Evolutionary conservation across 2,888 invertebrate species (phyloP), one percentile per base, ranked within the genome.

Genomic region (Serrognathus titanus): DNA sequence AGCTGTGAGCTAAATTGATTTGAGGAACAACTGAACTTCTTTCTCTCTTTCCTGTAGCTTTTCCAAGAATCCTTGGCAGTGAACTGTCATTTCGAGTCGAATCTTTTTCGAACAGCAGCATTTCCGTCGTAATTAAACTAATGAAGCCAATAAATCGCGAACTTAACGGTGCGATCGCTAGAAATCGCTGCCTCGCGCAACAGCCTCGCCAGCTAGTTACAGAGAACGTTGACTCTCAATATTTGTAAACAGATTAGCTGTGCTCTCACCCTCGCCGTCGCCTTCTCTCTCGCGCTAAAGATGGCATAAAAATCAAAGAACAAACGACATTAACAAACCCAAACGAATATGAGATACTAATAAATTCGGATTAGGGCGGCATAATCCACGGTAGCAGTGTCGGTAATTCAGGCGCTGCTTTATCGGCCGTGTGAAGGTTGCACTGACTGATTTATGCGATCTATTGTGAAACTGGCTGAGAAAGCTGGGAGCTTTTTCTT

Each of bases 341-440:
- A 58, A 60, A 61, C 61, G 61, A 61, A 63, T 58, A 60, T 58
- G 58, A 61, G 55, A 73, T 72, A 69, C 73, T 72, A 74, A 75
- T 75, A 75, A 75, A 75, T 75, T 74, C 71, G 70, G 74, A 72
- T 75, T 75, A 74, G 69, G 71, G 67, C 70, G 69, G 67, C 63
- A 71, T 75, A 75, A 75, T 75, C 75, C 73, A 75, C 75, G 70
- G 75, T 75, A 75, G 75, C 74, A 61, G 63, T 67, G 67, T 66
- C 66, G 66, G 67, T 67, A 67, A 65, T 62, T 65, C 63, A 65
- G 63, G 51, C 61, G 64, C 62, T 59, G 64, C 63, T 63, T 67
- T 67, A 68, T 68, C 69, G 68, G 62, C 63, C 62, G 61, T 62
- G 60, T 63, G 69, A 68, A 69, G 70, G 69, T 66, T 68, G 64